Percentiles rank a stretch among this genome's conserved stretches.
phyloP scores from a whole-genome alignment of 2,113 vertebrate genomes.

The Myotis yumanensis region DNA sequence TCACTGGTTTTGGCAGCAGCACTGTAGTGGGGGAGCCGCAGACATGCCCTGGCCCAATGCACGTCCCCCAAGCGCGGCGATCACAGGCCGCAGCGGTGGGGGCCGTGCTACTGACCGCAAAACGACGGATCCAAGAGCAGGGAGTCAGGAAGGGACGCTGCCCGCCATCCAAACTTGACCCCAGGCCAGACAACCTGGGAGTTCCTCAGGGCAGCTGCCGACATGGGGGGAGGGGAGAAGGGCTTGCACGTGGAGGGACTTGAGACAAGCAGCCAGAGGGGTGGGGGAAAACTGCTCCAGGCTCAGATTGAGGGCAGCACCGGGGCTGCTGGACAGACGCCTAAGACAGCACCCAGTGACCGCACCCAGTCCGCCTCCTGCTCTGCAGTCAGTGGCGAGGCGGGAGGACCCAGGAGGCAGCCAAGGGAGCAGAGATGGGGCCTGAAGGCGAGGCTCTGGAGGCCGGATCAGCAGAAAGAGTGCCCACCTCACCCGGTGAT shows the following conservation, averaged over 20 bases:
- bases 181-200: background rate
- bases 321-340: slow-evolving; percentile 15
- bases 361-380: slow-evolving; percentile 73
- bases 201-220: slow-evolving; percentile 12
- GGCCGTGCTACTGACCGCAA: slow-evolving; percentile 54
- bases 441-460: slow-evolving; percentile 40
- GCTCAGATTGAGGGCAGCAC: background rate
- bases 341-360: background rate
- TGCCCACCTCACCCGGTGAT: background rate
- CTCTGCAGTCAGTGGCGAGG: slow-evolving; percentile 36
- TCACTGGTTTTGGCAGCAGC: slow-evolving; percentile 55
- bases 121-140: slow-evolving; percentile 28
- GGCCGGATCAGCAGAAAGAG: slow-evolving; percentile 25
- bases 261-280: slow-evolving; percentile 18
- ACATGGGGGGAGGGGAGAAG: background rate
- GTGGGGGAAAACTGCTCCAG: background rate
- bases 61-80: slow-evolving; percentile 63
- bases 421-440: background rate
- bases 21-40: slow-evolving; percentile 59
- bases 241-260: background rate
- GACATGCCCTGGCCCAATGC: slow-evolving; percentile 23
- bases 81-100: background rate
- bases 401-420: slow-evolving; percentile 41
- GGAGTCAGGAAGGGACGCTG: background rate
- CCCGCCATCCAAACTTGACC: background rate